Percentiles rank a stretch among this genome's conserved stretches.
Conservation (phyloP, 2,113 vertebrate species). For the Nyctibius bracteatus region DNA sequence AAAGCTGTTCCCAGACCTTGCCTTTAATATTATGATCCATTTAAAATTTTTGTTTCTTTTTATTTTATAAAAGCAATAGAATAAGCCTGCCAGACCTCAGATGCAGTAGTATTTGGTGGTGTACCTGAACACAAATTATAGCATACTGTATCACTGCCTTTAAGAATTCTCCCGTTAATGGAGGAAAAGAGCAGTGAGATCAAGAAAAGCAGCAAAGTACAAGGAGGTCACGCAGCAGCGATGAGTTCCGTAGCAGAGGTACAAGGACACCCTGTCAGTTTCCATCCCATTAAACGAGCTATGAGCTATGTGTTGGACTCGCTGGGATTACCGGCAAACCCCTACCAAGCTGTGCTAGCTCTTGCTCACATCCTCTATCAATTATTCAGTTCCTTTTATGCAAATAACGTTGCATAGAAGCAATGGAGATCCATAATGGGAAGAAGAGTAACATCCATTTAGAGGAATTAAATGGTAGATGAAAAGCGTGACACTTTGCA, state of each 20-base stretch:
- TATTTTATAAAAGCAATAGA: background rate
- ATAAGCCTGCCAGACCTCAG: background rate
- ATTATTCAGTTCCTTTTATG: constrained; percentile 84
- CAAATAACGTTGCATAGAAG: constrained; percentile 75
- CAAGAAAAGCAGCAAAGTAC: constrained; percentile 52
- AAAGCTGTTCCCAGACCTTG: background rate
- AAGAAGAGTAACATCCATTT: constrained; percentile 58
- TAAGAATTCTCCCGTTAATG: constrained; percentile 48
- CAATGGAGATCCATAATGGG: constrained; percentile 42
- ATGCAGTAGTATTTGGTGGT: background rate
- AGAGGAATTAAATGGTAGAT: constrained; percentile 62
- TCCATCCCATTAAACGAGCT: constrained; percentile 83
- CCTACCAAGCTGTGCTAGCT: constrained; percentile 59
- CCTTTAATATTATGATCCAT: background rate
- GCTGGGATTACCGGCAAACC: constrained; percentile 52
- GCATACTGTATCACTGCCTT: background rate
- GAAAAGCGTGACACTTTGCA: constrained; percentile 21
- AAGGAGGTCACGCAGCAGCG: constrained; percentile 52
- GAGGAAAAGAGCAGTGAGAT: constrained; percentile 36
- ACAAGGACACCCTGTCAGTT: constrained; percentile 79
- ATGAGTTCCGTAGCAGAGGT: constrained; percentile 71
- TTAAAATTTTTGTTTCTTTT: background rate
- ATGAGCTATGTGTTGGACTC: constrained; percentile 73
- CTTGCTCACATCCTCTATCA: constrained; percentile 72
- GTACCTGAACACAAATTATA: background rate